Evolutionary conservation across 2,113 vertebrate genomes (phyloP).

Genomic region (Natator depressus): DNA sequence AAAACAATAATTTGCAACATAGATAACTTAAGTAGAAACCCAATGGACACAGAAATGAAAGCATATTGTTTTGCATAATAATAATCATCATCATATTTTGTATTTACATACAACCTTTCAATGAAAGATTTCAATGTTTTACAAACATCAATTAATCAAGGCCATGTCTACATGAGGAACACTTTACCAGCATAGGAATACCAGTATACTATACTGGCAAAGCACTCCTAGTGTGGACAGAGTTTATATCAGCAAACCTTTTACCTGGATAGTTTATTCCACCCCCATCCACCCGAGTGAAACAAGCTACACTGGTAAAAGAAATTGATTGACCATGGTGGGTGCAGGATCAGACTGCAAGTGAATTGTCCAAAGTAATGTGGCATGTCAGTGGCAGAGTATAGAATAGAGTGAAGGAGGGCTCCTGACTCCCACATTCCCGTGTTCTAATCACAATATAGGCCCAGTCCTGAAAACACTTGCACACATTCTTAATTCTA

Average conservation of each 20-base stretch:
- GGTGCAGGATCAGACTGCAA: background rate
- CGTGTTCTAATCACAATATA: constrained; percentile 62
- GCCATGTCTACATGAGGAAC: constrained; percentile 16
- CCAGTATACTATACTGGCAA: background rate
- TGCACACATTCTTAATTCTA: constrained; percentile 55
- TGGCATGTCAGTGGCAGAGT: background rate
- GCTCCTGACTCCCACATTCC: background rate
- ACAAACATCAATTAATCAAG: constrained; percentile 42
- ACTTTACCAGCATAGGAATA: background rate
- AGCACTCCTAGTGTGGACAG: background rate
- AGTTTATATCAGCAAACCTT: background rate
- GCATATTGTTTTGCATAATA: constrained; percentile 30
- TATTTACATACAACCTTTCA: constrained; percentile 53
- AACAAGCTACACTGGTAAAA: background rate
- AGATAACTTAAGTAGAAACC: constrained; percentile 20
- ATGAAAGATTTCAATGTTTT: constrained; percentile 13
- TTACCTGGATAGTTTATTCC: background rate
- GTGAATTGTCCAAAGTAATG: background rate
- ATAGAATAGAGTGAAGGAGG: background rate
- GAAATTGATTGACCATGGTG: background rate
- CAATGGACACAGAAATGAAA: constrained; percentile 17
- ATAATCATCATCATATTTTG: constrained; percentile 26
- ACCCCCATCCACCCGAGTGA: background rate
- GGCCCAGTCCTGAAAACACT: constrained; percentile 33
- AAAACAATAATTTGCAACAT: constrained; percentile 51